phyloP scores from a whole-genome alignment of 2,113 vertebrate species.

The Hirundichthys speculiger region DNA sequence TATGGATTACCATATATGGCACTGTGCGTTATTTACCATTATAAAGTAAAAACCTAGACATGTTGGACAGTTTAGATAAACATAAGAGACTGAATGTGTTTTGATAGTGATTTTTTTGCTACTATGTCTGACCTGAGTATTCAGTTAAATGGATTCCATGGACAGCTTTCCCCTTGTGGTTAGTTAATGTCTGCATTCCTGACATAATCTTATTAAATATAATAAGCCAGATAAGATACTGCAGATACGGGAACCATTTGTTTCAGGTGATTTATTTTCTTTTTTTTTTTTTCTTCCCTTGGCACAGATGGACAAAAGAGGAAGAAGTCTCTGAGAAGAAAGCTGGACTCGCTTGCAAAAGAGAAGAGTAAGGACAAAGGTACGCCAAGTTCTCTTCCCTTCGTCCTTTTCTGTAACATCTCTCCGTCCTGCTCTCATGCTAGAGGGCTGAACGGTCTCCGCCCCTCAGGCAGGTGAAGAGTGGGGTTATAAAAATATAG shows the following conservation, averaged over 20 bases:
- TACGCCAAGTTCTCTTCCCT: slow-evolving; percentile 62
- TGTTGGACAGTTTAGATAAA: neutral
- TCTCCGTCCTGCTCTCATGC: neutral
- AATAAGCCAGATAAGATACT: slow-evolving; percentile 38
- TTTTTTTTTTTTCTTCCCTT: slow-evolving; percentile 34
- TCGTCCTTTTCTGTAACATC: neutral
- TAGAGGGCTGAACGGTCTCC: slow-evolving; percentile 9
- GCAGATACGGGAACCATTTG: slow-evolving; percentile 39
- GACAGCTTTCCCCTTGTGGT: neutral
- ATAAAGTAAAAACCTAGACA: neutral
- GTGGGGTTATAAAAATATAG: slow-evolving; percentile 50
- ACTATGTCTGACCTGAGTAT: slow-evolving; percentile 8
- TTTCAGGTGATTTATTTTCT: slow-evolving; percentile 45
- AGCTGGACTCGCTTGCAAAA: slow-evolving; percentile 93
- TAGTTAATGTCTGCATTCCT: slow-evolving; percentile 61
- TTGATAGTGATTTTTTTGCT: slow-evolving; percentile 15
- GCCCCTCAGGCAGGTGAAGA: slow-evolving; percentile 52
- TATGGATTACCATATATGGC: neutral
- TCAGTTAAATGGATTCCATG: slow-evolving; percentile 38
- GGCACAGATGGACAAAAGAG: slow-evolving; percentile 93
- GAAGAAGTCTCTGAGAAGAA: slow-evolving; percentile 96
- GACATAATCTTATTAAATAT: slow-evolving; percentile 51
- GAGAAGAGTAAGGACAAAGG: slow-evolving; percentile 98
- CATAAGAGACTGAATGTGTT: slow-evolving; percentile 1
- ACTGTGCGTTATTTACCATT: no score